Evolutionary conservation across 2,888 invertebrate species (phyloP).

Genomic region (Crioceris asparagi): DNA sequence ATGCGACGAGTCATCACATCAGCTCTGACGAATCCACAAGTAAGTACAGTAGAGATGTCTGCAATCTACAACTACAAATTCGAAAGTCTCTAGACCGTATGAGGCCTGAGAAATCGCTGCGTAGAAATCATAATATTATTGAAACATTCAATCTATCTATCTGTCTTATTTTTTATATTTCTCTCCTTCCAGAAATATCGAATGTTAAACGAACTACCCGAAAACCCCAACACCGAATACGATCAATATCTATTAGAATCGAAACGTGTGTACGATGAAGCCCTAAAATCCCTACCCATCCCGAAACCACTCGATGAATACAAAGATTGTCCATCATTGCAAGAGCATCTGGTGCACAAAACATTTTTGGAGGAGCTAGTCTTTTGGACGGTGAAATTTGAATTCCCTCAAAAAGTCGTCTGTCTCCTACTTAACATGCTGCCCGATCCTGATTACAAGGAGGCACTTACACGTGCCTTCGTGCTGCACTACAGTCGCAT

Average conservation of each 20-base stretch:
- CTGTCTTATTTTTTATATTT: no score
- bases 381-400: constrained; percentile 96
- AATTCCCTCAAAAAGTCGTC: constrained; percentile 93
- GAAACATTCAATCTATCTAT: no score
- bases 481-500: constrained; percentile 94
- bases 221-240: constrained; percentile 54
- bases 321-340: constrained; percentile 68
- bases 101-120: no score
- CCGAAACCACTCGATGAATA: constrained; percentile 64
- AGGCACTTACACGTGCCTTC: constrained; percentile 86
- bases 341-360: constrained; percentile 67
- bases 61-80: constrained; percentile 56
- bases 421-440: constrained; percentile 90
- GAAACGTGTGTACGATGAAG: constrained; percentile 66
- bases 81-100: constrained; percentile 53
- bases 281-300: constrained; percentile 64
- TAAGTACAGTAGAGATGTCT: constrained; percentile 52
- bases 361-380: constrained; percentile 90
- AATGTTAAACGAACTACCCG: constrained; percentile 54
- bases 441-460: constrained; percentile 91
- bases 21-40: constrained; percentile 79
- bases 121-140: no score
- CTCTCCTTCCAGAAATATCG: constrained; percentile 56
- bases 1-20: constrained; percentile 90
- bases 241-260: constrained; percentile 63